A percentile compares a stretch with the other conserved stretches of the same genome.
phyloP scores from a whole-genome alignment of 2,888 invertebrate genomes.

The Gastracanthus pulcherrimus region DNA sequence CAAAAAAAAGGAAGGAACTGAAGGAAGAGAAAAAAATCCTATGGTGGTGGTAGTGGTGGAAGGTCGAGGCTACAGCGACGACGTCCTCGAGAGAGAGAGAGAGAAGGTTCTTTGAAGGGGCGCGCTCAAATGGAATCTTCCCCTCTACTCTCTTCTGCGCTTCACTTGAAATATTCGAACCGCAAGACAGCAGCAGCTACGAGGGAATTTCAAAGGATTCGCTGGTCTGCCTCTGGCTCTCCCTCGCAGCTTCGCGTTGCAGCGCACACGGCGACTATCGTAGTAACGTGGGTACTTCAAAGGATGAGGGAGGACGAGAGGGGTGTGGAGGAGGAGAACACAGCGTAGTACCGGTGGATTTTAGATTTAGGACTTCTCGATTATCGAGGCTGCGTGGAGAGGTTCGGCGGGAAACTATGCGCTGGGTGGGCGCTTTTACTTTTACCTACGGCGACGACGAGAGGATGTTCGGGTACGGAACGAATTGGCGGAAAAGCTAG shows the following conservation, averaged over 20 bases:
- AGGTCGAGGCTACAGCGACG: conserved; percentile 43
- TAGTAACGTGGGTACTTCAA: not conserved
- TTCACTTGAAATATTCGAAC: conserved; percentile 44
- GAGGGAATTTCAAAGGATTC: conserved; percentile 42
- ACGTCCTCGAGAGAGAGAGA: no score
- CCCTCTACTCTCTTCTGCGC: not conserved
- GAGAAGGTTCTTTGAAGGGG: no score
- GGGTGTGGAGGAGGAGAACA: no score
- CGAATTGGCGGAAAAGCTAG: not conserved
- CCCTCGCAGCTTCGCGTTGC: no score
- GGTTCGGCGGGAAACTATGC: not conserved
- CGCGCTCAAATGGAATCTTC: conserved; percentile 37
- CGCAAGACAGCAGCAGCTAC: no score
- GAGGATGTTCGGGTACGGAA: not conserved
- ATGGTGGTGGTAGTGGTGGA: no score
- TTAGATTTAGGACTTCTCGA: not conserved
- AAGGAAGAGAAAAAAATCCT: no score
- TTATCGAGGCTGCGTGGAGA: not conserved
- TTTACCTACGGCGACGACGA: no score
- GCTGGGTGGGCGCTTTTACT: not conserved
- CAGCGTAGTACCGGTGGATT: no score
- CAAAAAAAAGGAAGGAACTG: conserved; percentile 25
- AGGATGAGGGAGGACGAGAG: not conserved
- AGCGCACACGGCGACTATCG: no score
- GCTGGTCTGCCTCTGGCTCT: no score